phyloP scores from a whole-genome alignment of 2,113 vertebrate species.

The Andinoacara biseriatus region DNA sequence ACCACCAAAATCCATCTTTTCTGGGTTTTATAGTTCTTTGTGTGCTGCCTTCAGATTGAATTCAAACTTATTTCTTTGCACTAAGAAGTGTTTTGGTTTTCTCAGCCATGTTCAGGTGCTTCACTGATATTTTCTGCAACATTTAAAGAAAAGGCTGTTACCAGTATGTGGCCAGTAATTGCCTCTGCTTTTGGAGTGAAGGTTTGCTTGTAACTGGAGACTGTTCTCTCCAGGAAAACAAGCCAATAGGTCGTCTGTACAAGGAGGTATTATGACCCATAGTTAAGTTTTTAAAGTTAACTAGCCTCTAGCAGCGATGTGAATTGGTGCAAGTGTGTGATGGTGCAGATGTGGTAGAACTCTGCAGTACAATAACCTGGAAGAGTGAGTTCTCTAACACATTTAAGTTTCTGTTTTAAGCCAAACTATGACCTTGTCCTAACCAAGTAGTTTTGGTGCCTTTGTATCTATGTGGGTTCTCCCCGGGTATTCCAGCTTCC shows the following conservation, averaged over 20 bases:
- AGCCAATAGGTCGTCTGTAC: not conserved
- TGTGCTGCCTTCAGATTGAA: not conserved
- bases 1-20: too few species aligned
- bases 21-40: not conserved
- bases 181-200: not conserved
- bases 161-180: conserved; percentile 10
- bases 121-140: conserved; percentile 6
- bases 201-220: not conserved
- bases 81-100: not conserved
- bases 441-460: too few species aligned
- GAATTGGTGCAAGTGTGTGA: not conserved
- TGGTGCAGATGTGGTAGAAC: not conserved
- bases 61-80: fast-evolving
- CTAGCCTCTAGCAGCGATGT: not conserved
- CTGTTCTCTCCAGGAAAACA: not conserved
- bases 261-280: not conserved
- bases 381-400: not conserved
- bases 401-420: not conserved
- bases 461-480: not conserved
- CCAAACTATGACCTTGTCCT: too few species aligned
- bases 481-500: too few species aligned
- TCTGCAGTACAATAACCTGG: not conserved
- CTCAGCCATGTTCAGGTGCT: not conserved
- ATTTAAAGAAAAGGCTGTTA: conserved; percentile 1
- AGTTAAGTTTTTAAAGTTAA: not conserved